A percentile compares a stretch with the other conserved stretches of the same genome.
Conservation (phyloP, 2,113 vertebrate genomes). For the Burhinus bistriatus region DNA sequence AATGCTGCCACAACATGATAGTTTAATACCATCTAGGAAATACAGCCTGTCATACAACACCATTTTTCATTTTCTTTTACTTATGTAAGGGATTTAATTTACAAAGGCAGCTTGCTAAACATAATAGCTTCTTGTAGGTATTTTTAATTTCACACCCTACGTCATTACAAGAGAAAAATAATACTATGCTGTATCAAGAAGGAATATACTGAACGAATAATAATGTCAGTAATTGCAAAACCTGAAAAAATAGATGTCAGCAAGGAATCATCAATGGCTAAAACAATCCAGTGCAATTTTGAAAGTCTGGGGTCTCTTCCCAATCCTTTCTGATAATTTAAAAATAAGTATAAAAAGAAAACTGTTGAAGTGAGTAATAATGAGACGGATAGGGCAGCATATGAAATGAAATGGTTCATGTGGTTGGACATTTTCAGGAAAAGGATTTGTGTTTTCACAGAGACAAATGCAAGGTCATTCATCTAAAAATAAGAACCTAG, state of each 20-base stretch:
- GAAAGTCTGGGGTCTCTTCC: background rate
- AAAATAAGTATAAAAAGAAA: background rate
- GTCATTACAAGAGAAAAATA: background rate
- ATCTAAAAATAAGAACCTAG: background rate
- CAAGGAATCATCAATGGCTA: background rate
- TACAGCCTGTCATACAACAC: background rate
- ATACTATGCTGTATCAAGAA: background rate
- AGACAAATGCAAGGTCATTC: background rate
- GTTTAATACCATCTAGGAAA: background rate
- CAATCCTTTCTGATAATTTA: background rate
- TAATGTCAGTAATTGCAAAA: background rate
- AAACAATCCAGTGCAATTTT: background rate
- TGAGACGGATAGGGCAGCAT: background rate
- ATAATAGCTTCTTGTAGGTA: background rate
- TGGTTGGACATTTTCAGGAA: background rate
- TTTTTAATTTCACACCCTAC: background rate
- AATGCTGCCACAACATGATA: background rate
- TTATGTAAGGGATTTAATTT: background rate
- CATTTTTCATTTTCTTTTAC: background rate
- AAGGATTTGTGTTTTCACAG: background rate
- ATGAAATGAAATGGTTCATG: background rate
- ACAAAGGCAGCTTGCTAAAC: background rate
- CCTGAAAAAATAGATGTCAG: background rate
- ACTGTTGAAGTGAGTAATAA: background rate
- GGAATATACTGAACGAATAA: background rate